Percentiles rank a stretch among this genome's conserved stretches.
phyloP scores from a whole-genome alignment of 64 coral and sea anemone genomes.

The Dendronephthya gigantea region DNA sequence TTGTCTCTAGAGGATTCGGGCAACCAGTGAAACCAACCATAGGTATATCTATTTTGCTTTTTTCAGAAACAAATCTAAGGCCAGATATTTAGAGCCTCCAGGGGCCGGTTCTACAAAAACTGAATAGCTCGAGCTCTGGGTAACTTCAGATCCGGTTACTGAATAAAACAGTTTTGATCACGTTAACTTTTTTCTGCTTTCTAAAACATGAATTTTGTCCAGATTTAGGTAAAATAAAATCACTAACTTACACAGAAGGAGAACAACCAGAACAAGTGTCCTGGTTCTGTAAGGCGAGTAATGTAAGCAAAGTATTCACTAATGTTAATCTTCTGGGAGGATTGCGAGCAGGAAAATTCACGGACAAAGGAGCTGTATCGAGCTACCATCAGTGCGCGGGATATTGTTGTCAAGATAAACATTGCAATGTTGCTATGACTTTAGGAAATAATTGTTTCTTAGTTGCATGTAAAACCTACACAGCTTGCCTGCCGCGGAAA shows the following conservation, averaged over 20 bases:
- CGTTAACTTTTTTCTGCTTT: too few species aligned
- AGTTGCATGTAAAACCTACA: conserved; percentile 16
- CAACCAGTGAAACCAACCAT: too few species aligned
- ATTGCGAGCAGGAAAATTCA: conserved; percentile 22
- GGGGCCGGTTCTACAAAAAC: too few species aligned
- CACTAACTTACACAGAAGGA: neutral
- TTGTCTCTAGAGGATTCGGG: neutral
- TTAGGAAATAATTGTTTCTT: conserved; percentile 25
- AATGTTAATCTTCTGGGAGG: conserved; percentile 41
- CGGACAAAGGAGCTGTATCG: conserved; percentile 23
- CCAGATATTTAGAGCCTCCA: too few species aligned
- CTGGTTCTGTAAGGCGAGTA: neutral
- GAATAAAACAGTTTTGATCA: too few species aligned
- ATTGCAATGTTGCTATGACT: conserved; percentile 28
- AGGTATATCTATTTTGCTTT: too few species aligned
- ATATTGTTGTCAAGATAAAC: conserved; percentile 25
- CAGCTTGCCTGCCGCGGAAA: neutral
- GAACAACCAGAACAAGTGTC: neutral
- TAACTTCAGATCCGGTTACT: too few species aligned
- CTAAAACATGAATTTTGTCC: too few species aligned
- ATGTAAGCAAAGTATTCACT: neutral
- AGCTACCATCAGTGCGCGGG: conserved; percentile 11
- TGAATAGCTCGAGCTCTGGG: too few species aligned
- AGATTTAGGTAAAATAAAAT: neutral
- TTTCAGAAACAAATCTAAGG: too few species aligned